Base-by-base conservation (phyloP, 2,888 invertebrate genomes). In the Trichacis sp. region DNA sequence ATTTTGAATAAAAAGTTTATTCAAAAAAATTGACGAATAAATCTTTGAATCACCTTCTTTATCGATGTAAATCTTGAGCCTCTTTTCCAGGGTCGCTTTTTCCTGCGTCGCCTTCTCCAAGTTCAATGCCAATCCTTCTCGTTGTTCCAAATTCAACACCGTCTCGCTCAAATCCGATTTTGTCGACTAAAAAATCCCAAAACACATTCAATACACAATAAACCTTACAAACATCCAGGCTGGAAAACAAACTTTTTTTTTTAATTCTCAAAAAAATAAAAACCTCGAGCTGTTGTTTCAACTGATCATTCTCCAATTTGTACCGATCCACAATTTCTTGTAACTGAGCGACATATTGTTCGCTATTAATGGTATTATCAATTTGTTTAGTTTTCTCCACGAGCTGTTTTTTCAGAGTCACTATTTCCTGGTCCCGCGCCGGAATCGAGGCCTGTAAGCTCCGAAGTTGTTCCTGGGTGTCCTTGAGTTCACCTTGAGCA, bases 361-460 rank as follows among this genome's bases (percentile, higher is more conserved):
- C 85, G 0, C 89, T 88, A 45, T 85, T 84, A n/a, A 85, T 86
- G 17, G 77, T 75, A 55, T 82, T 84, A 61, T 87, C 85, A 15
- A 85, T 73, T 14, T 85, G 84, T 38, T 85, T 87, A 0, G 87
- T 85, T 64, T 87, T 86, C 36, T 87, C 86, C 67, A 86, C 87
- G 51, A 89, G 83, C 60, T 88, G 86, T 68, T 80, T 83, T 30
- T 86, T 85, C 14, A 86, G 69, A 14, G 77, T 77, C 67, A 86
- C 85, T 12, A 88, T 84, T 65, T 88, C 88, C 0, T 86, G 85
- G 18, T 84, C 84, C 15, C 82, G 75, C 0, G 79, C 84, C 29
- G 84, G 84, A 62, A 84, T 79, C 45, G 80, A 82, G 1, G 78
- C 83, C 47, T 80, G 82, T 29, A 81, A 71, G 49, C 77, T 81